Evolutionary conservation across 2,888 invertebrate genomes (phyloP), one percentile per base, ranked within the genome.

Genomic region (Chrysolina oricalcia): DNA sequence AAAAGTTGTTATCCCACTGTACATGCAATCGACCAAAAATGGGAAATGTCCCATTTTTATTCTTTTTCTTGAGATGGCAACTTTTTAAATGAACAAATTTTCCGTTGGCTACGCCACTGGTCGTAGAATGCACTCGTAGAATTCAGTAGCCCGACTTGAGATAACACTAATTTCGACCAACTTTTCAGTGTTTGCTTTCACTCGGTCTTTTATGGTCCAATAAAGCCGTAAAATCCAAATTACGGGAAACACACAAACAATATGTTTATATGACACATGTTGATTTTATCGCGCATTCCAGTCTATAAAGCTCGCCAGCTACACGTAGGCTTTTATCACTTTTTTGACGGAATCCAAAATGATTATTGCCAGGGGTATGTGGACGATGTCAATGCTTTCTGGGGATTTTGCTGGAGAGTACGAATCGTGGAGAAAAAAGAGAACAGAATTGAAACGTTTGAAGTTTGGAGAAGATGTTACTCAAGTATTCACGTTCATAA

Each of bases 231-330:
- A 74, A 77, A 69, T 68, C 72, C 62, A 72, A 74, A 77, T 77
- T 74, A 77, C 74, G 68, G 71, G 69, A 77, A 77, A 74, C 77
- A 73, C 69, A 72, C 74, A 77, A 71, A 77, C 76, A 77, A 73
- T 73, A 76, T 71, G 69, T 73, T 74, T 74, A 74, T 76, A 76
- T 76, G 76, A 74, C 76, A 76, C 76, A 76, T 74, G 76, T 76
- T 76, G 76, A 76, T 76, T 71, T 76, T 76, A 76, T 76, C 72
- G 68, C 46, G 63, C 40, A 66, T 59, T 65, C 40, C 17, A 43
- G 40, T 40, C 19, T 68, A 68, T 68, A 43, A 68, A 40, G 15
- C 46, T 11, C 56, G 21, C 23, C 6, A 11, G 23, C 19, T 53
- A 10, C 17, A 19, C 9, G 19, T 59, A 23, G 59, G 46, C 27